Evolutionary conservation across 1,140 invertebrate species (phyloP).

Genomic region (Drosophila pandora): DNA sequence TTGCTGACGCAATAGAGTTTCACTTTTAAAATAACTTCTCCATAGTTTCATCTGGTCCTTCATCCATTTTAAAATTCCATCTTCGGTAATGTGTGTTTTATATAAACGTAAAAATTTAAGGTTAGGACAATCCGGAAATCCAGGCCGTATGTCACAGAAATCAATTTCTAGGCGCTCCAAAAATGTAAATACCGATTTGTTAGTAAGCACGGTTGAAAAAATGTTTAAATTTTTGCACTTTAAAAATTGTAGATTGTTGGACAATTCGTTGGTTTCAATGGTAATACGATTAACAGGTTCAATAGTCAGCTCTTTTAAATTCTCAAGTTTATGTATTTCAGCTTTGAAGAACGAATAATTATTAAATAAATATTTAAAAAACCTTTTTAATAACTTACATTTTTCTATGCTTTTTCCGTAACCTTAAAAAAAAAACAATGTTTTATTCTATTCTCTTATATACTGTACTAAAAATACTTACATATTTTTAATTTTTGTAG

Average conservation of each 20-base stretch:
- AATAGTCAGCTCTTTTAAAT: background rate
- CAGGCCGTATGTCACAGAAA: background rate
- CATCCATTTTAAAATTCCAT: background rate
- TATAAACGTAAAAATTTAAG: background rate
- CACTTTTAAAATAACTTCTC: background rate
- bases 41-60: background rate
- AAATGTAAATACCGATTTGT: background rate
- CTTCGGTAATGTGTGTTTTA: background rate
- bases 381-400: background rate
- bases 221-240: background rate
- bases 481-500: background rate
- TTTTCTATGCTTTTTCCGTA: background rate
- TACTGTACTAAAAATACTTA: slow-evolving; percentile 1
- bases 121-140: background rate
- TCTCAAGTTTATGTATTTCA: background rate
- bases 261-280: background rate
- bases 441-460: too few species aligned
- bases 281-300: background rate
- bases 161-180: background rate
- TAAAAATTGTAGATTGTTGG: background rate
- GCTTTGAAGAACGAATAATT: background rate
- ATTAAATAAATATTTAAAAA: background rate
- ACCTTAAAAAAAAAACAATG: background rate
- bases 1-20: background rate
- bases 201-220: background rate